A percentile compares a stretch with the other conserved stretches of the same genome.
Evolutionary conservation across 2,888 invertebrate species (phyloP).

Genomic region (Fissipunctia ypsillon): DNA sequence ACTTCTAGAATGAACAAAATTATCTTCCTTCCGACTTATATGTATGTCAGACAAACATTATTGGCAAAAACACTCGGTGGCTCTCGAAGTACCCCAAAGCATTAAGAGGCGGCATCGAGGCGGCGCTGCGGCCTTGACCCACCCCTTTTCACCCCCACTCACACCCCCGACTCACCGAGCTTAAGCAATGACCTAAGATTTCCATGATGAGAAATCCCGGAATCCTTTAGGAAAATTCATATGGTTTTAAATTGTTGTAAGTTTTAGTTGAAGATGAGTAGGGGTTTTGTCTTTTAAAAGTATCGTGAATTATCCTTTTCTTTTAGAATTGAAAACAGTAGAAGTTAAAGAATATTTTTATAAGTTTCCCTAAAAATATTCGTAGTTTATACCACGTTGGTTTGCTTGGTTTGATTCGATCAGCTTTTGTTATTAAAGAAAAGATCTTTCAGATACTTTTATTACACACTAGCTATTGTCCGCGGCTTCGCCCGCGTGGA

Average conservation of each 20-base stretch:
- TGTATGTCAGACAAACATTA: conserved; percentile 58
- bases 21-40: conserved; percentile 39
- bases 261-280: not conserved
- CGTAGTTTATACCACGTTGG: not conserved
- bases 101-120: conserved; percentile 72
- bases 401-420: conserved; percentile 5
- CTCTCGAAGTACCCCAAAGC: conserved; percentile 62
- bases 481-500: no score
- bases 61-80: conserved; percentile 62
- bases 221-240: conserved; percentile 50
- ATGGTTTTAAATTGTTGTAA: conserved; percentile 30
- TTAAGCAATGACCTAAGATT: conserved; percentile 76
- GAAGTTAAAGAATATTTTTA: conserved; percentile 7
- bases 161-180: conserved; percentile 42
- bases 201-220: conserved; percentile 63
- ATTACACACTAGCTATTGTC: no score
- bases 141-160: conserved; percentile 46
- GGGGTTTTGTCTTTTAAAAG: not conserved
- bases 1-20: conserved; percentile 37
- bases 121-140: conserved; percentile 73
- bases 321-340: conserved; percentile 10
- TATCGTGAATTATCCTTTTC: not conserved
- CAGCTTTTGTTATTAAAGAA: conserved; percentile 5
- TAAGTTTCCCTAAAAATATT: not conserved
- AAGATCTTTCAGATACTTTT: not conserved